Evolutionary conservation across 2,888 invertebrate species (phyloP), one percentile per base, ranked within the genome.

Genomic region (Anthophora plumipes): DNA sequence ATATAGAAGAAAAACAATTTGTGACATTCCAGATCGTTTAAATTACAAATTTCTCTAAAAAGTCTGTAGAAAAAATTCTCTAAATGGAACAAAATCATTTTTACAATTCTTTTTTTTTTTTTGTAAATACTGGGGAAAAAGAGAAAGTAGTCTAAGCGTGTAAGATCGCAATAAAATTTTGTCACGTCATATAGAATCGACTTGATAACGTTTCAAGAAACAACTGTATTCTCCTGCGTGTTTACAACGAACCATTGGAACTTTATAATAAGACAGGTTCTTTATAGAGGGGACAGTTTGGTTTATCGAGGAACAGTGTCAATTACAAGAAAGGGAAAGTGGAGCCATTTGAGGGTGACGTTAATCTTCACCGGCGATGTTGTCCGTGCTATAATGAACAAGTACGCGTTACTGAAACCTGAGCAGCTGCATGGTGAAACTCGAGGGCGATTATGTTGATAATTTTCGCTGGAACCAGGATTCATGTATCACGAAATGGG

Each of bases 391-490:
- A 72, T 52, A 60, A 69, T 52, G 64, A 64, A 64, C 57, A 63
- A 60, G 57, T 52, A 59, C 60, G 48, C 59, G 54, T 46, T 37
- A 50, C 25, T n/a, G 77, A 69, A 78, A 78, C 63, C 46, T 37
- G 76, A 78, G 63, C 48, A 25, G 77, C 46, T 22, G n/a, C 48
- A 3, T 37, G 14, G 60, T 17, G 59, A 66, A 75, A 67, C 75
- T 63, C 14, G 25, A n/a, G 20, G 20, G 25, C 57, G 64, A 74
- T 74, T 73, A 67, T 25, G 67, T 52, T 68, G 60, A 79, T 79
- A 66, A 64, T 67, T 77, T 60, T 57, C 48, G 14, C 8, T 54
- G 50, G 17, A 41, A 46, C 46, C 9, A 0, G 17, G 52, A 31
- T 46, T 17, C 64, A 17, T 48, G 52, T 67, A 48, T 60, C 60